Conservation (phyloP, 2,888 invertebrate species). For the Heliconius erato region DNA sequence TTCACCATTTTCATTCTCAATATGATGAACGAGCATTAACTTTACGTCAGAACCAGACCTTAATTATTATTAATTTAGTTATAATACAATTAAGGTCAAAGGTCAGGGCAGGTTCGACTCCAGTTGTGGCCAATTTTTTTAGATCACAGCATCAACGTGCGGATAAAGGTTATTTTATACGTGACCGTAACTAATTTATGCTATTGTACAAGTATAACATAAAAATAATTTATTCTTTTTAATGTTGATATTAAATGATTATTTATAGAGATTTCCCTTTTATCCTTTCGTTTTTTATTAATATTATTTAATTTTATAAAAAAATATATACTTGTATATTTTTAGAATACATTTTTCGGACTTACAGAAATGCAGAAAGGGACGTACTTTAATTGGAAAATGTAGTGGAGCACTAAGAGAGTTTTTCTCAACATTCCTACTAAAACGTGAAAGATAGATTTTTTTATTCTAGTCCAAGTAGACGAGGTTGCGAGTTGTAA, state of each 20-base stretch:
- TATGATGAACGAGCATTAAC: not conserved
- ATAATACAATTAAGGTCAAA: not conserved
- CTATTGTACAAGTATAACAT: not conserved
- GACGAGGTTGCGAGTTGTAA: not conserved
- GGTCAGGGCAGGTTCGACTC: not conserved
- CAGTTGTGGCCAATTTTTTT: slow-evolving; percentile 2
- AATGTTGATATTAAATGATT: not conserved
- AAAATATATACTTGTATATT: too few relatives aligned
- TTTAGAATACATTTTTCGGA: too few relatives aligned
- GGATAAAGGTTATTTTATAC: not conserved
- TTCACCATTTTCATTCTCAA: not conserved
- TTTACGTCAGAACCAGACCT: not conserved
- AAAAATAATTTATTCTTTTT: not conserved
- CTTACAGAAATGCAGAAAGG: not conserved
- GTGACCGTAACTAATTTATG: not conserved
- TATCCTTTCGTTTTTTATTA: not conserved
- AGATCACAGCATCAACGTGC: not conserved
- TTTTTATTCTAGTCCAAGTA: too few relatives aligned
- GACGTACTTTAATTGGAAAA: not conserved
- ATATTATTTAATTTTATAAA: not conserved
- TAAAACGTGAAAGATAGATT: too few relatives aligned
- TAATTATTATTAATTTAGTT: not conserved
- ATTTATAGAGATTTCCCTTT: not conserved
- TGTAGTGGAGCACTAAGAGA: not conserved
- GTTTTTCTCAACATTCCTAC: not conserved